Percentiles rank a stretch among this genome's conserved stretches.
These are phyloP conservation scores for Periphyllus acericola DNA, from an alignment of 2,888 invertebrate genomes.

Conservation along the genomic window DNA sequence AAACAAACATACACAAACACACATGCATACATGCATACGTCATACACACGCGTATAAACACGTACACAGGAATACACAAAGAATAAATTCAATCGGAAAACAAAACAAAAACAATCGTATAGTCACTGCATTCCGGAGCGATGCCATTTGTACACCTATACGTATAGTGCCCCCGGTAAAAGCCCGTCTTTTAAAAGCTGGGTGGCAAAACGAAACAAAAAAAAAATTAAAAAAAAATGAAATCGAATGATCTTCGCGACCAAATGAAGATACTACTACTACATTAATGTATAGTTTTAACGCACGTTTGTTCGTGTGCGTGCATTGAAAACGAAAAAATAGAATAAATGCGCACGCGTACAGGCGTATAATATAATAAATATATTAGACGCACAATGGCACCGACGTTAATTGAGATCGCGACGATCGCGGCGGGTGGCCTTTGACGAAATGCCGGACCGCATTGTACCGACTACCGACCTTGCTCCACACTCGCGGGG, in stretches of 20 bases:
- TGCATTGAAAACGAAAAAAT: slow-evolving; percentile 21
- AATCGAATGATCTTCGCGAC: background rate
- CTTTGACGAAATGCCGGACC: slow-evolving; percentile 47
- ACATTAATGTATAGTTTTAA: slow-evolving; percentile 26
- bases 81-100: slow-evolving; percentile 18
- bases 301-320: slow-evolving; percentile 21
- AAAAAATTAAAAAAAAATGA: background rate
- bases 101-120: slow-evolving; percentile 23
- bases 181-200: slow-evolving; percentile 6
- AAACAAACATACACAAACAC: no score
- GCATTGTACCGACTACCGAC: slow-evolving; percentile 48
- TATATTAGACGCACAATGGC: slow-evolving; percentile 17
- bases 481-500: slow-evolving; percentile 28
- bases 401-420: slow-evolving; percentile 48
- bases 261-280: slow-evolving; percentile 2
- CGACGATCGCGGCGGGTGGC: slow-evolving; percentile 42
- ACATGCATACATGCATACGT: no score
- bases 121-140: slow-evolving; percentile 30
- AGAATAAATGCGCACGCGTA: background rate
- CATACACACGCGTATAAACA: background rate
- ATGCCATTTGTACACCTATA: background rate
- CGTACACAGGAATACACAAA: background rate
- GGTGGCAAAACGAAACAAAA: slow-evolving; percentile 36
- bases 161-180: slow-evolving; percentile 19
- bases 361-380: background rate